A percentile compares a stretch with the other conserved stretches of the same genome.
Evolutionary conservation across 2,888 invertebrate species (phyloP).

Genomic region (Cataglyphis altisquamis): DNA sequence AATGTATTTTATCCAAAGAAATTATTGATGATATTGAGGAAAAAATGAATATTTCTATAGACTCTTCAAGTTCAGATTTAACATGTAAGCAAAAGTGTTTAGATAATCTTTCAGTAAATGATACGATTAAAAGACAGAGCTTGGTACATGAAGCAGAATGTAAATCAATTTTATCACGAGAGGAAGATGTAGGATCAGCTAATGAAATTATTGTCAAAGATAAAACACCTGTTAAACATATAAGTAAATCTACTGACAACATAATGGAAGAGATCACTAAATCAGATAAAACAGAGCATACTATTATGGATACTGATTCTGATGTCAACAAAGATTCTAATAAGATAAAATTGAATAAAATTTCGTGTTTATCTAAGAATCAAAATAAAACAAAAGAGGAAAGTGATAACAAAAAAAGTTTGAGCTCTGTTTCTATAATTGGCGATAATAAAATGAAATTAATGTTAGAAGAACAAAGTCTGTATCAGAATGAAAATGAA

Average conservation of each 20-base stretch:
- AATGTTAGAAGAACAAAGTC: conserved; percentile 2
- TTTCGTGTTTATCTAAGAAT: not conserved
- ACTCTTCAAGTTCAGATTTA: not conserved
- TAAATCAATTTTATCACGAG: not conserved
- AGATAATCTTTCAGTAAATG: not conserved
- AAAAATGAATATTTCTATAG: conserved; percentile 26
- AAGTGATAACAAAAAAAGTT: not conserved
- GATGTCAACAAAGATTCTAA: not conserved
- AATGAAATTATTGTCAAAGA: conserved; percentile 1
- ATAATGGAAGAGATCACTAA: conserved; percentile 29
- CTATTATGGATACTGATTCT: not conserved
- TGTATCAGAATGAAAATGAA: not conserved
- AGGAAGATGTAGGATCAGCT: not conserved
- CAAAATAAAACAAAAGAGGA: not conserved
- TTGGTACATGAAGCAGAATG: not conserved
- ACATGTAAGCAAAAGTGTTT: not conserved
- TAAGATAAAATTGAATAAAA: not conserved
- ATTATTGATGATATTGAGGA: not conserved
- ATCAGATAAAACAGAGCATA: not conserved
- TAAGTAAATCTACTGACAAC: not conserved
- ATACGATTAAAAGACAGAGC: not conserved
- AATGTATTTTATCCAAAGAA: not conserved
- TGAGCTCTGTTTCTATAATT: not conserved
- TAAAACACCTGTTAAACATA: not conserved
- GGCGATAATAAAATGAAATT: conserved; percentile 1